Evolutionary conservation across 2,113 vertebrate species (phyloP).

Genomic region (Heptranchias perlo): DNA sequence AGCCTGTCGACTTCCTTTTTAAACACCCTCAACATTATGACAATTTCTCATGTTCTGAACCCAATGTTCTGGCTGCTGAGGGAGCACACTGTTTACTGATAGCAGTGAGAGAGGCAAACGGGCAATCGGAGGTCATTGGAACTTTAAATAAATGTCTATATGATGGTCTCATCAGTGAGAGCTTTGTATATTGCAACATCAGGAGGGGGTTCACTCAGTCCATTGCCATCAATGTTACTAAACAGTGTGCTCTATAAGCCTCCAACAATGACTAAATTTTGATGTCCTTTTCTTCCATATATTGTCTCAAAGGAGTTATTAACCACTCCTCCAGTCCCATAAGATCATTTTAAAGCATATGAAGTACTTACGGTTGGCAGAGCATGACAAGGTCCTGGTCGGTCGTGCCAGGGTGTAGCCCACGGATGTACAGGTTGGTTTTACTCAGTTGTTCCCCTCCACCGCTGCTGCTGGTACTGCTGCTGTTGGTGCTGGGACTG

Average conservation of each 20-base stretch:
- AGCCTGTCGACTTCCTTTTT: not conserved
- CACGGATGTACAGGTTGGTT: conserved; percentile 89
- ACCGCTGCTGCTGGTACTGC: conserved; percentile 54
- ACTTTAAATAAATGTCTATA: not conserved
- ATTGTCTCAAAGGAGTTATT: not conserved
- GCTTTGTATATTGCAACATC: not conserved
- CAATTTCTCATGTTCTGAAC: not conserved
- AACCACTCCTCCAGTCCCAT: not conserved
- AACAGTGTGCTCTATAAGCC: not conserved
- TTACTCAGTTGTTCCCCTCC: conserved; percentile 81
- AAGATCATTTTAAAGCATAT: not conserved
- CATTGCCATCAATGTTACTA: not conserved
- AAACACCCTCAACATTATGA: not conserved
- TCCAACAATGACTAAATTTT: not conserved
- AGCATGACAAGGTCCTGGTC: conserved; percentile 90
- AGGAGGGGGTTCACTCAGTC: not conserved
- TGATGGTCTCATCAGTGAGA: not conserved
- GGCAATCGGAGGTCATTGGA: not conserved
- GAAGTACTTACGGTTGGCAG: conserved; percentile 79
- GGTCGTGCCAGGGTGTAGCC: conserved; percentile 81
- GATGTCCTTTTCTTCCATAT: too few species aligned
- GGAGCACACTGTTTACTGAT: not conserved
- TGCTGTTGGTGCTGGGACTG: conserved; percentile 68
- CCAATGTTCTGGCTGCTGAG: not conserved
- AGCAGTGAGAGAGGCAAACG: not conserved